Conservation (phyloP, 2,888 invertebrate genomes). For the Gnatocerus cornutus region DNA sequence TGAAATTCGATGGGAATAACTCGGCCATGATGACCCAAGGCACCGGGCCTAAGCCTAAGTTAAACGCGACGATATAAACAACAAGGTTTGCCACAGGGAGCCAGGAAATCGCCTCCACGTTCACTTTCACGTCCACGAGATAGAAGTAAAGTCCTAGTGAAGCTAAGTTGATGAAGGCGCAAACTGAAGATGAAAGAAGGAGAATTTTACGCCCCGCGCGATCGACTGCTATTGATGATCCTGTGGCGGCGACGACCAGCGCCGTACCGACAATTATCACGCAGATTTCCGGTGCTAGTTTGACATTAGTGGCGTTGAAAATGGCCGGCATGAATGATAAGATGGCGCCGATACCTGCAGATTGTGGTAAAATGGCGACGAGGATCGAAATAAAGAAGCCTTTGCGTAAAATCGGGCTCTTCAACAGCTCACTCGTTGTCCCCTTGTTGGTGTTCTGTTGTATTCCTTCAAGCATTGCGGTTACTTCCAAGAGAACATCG, state of each 20-base stretch:
- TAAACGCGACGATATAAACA: slow-evolving; percentile 82
- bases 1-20: slow-evolving; percentile 84
- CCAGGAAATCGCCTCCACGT: slow-evolving; percentile 70
- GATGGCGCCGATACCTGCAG: slow-evolving; percentile 82
- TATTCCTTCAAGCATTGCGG: slow-evolving; percentile 58
- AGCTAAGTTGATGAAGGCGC: slow-evolving; percentile 74
- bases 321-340: slow-evolving; percentile 84
- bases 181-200: slow-evolving; percentile 79
- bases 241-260: slow-evolving; percentile 80
- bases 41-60: slow-evolving; percentile 81
- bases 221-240: slow-evolving; percentile 85
- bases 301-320: slow-evolving; percentile 71
- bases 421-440: neutral
- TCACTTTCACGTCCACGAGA: slow-evolving; percentile 63
- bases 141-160: slow-evolving; percentile 84
- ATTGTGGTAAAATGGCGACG: slow-evolving; percentile 61
- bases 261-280: slow-evolving; percentile 85
- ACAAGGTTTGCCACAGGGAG: slow-evolving; percentile 82
- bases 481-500: slow-evolving; percentile 30
- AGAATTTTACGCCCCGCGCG: slow-evolving; percentile 81
- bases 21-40: slow-evolving; percentile 90
- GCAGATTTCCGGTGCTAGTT: slow-evolving; percentile 74
- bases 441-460: slow-evolving; percentile 54
- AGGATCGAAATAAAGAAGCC: slow-evolving; percentile 66
- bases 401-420: slow-evolving; percentile 51